Conservation (phyloP, 2,888 invertebrate genomes). For the Isotomurus palustris region DNA sequence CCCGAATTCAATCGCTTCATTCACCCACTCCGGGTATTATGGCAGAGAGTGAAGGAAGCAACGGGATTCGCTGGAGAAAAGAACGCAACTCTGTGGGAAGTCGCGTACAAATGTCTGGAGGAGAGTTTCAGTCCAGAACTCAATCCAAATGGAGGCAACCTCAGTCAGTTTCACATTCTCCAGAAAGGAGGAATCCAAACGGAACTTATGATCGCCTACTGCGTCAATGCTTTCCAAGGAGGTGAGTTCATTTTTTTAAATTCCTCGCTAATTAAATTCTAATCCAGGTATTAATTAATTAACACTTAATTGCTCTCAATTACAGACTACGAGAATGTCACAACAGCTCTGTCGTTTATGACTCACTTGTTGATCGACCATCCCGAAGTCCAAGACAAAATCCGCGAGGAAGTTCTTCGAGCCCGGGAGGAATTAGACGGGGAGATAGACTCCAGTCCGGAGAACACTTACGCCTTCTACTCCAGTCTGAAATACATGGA, state of each 20-base stretch:
- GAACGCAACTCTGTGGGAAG: background rate
- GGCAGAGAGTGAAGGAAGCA: background rate
- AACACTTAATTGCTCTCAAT: slow-evolving; percentile 23
- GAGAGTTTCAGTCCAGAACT: background rate
- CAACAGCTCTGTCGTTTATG: slow-evolving; percentile 11
- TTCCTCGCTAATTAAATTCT: no score
- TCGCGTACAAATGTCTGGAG: background rate
- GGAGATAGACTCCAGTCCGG: background rate
- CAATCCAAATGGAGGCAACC: background rate
- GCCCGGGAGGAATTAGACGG: background rate
- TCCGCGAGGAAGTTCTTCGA: slow-evolving; percentile 16
- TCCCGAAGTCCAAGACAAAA: slow-evolving; percentile 14
- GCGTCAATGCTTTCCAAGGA: background rate
- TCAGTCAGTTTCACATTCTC: background rate
- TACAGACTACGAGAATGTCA: slow-evolving; percentile 24
- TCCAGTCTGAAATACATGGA: slow-evolving; percentile 14
- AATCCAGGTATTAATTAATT: background rate
- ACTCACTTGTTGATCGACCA: slow-evolving; percentile 20
- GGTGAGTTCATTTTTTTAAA: background rate
- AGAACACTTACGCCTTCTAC: background rate
- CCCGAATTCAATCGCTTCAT: slow-evolving; percentile 10
- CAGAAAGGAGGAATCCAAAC: background rate
- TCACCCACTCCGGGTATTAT: background rate
- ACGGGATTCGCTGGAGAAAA: background rate
- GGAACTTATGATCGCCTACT: background rate